Evolutionary conservation across 92 coral and sea anemone genomes (phyloP).

Genomic region (Micromussa lordhowensis): DNA sequence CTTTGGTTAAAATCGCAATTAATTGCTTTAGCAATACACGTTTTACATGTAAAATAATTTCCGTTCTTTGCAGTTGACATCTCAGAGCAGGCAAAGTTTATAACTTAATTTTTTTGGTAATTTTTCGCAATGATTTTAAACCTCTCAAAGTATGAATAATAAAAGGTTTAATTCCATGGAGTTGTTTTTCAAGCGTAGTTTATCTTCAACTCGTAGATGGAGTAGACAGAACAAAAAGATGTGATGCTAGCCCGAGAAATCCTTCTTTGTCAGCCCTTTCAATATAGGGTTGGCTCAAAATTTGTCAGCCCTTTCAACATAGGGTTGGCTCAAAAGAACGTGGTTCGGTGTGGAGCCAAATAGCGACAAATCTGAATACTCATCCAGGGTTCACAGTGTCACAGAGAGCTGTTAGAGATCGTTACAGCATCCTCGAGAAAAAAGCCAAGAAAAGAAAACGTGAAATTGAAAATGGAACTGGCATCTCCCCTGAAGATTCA

Average conservation of each 20-base stretch:
- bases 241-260: constrained; percentile 50
- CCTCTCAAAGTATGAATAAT: constrained; percentile 29
- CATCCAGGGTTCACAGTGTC: constrained; percentile 61
- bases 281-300: constrained; percentile 38
- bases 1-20: too few relatives aligned
- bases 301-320: too few relatives aligned
- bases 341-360: constrained; percentile 63
- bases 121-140: constrained; percentile 9
- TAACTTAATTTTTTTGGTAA: constrained; percentile 10
- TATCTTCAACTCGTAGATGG: constrained; percentile 51
- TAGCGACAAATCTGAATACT: constrained; percentile 50
- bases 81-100: constrained; percentile 28
- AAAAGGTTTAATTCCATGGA: constrained; percentile 42
- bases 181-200: constrained; percentile 43
- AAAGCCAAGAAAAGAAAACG: constrained; percentile 53
- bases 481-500: constrained; percentile 62
- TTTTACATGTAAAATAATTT: too few relatives aligned
- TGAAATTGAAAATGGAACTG: constrained; percentile 57
- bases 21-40: background rate
- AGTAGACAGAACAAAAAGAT: constrained; percentile 61
- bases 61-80: constrained; percentile 7
- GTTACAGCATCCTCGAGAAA: constrained; percentile 39
- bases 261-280: constrained; percentile 48
- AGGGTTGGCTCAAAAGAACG: constrained; percentile 57
- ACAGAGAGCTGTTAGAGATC: constrained; percentile 64